Conservation (phyloP, 2,113 vertebrate species). For the Morphnarchus princeps region DNA sequence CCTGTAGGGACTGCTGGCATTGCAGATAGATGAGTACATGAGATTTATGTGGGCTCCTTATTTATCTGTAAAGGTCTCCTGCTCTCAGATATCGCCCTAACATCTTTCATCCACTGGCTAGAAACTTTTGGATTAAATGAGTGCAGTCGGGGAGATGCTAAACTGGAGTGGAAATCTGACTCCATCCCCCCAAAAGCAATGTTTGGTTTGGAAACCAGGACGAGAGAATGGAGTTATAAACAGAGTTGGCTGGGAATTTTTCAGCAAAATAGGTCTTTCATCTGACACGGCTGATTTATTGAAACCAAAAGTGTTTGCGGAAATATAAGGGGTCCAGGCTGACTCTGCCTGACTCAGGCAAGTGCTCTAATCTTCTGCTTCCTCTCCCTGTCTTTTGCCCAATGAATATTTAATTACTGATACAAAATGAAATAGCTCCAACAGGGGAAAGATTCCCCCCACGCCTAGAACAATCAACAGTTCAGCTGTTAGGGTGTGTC, state of each 20-base stretch:
- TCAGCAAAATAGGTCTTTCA: constrained; percentile 45
- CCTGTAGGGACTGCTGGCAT: background rate
- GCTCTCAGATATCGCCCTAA: background rate
- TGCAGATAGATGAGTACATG: background rate
- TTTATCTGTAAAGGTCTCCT: background rate
- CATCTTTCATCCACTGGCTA: background rate
- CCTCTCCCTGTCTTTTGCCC: background rate
- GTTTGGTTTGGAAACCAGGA: constrained; percentile 51
- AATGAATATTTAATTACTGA: constrained; percentile 4
- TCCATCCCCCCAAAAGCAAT: constrained; percentile 15
- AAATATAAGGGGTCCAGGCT: constrained; percentile 20
- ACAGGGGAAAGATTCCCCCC: background rate
- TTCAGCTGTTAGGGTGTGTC: background rate
- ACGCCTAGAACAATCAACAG: background rate
- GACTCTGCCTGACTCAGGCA: background rate
- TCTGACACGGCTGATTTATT: constrained; percentile 6
- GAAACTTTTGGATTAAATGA: background rate
- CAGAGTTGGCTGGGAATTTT: constrained; percentile 29
- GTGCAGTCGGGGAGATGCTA: background rate
- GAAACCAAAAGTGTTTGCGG: constrained; percentile 4
- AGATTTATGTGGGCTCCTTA: background rate
- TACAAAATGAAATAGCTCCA: background rate
- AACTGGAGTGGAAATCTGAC: constrained; percentile 2
- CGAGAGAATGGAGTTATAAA: constrained; percentile 37
- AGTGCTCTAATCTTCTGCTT: background rate